Evolutionary conservation across 2,797 vertebrate species (phyloP).

Genomic region (Mareca penelope): DNA sequence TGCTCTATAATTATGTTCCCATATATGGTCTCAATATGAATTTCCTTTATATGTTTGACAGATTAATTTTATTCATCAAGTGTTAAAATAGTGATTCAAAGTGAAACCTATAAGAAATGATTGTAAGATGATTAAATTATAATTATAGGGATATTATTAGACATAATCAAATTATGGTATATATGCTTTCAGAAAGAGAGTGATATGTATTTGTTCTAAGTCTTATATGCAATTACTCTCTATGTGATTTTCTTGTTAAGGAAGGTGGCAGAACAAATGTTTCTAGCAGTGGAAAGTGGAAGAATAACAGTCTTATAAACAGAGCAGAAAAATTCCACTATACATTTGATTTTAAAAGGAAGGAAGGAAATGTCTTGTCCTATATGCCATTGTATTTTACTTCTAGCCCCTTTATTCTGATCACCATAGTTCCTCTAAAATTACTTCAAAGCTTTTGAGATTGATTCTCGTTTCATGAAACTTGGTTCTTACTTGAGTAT

Average conservation of each 20-base stretch:
- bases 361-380: not conserved
- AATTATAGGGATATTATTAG: not conserved
- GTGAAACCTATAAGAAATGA: not conserved
- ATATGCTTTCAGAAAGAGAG: not conserved
- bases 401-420: not conserved
- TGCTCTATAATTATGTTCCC: slow-evolving; percentile 23
- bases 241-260: not conserved
- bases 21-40: not conserved
- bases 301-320: not conserved
- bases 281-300: not conserved
- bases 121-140: not conserved
- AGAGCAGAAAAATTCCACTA: not conserved
- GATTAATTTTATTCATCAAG: not conserved
- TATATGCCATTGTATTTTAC: not conserved
- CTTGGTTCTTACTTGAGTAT: not conserved
- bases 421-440: not conserved
- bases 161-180: not conserved
- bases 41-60: slow-evolving; percentile 3
- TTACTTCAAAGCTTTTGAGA: not conserved
- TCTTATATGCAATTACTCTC: not conserved
- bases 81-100: not conserved
- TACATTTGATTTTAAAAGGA: not conserved
- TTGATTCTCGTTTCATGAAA: not conserved
- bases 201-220: not conserved
- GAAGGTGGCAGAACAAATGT: not conserved